Conservation (phyloP, 1,140 invertebrate genomes). For the Theocolax elegans region DNA sequence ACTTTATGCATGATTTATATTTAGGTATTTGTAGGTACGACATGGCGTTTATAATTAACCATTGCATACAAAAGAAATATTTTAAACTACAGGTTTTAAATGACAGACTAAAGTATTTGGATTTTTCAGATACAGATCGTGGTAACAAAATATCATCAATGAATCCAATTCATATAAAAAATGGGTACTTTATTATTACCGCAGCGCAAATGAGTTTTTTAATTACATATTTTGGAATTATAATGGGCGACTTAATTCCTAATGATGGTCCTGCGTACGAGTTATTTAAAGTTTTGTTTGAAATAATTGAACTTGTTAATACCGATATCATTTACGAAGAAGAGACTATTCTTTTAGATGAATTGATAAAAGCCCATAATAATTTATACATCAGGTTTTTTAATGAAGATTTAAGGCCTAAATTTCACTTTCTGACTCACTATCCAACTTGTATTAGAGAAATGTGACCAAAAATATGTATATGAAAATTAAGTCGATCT, state of each 20-base stretch:
- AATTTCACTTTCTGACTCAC: neutral
- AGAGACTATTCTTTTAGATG: neutral
- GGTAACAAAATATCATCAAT: slow-evolving; percentile 38
- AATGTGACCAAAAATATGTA: neutral
- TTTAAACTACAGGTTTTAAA: slow-evolving; percentile 38
- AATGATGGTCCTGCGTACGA: slow-evolving; percentile 40
- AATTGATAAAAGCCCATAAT: neutral
- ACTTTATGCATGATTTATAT: no score
- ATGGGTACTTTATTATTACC: slow-evolving; percentile 37
- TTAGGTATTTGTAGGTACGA: no score
- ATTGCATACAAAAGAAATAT: slow-evolving; percentile 24
- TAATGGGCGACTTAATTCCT: slow-evolving; percentile 1
- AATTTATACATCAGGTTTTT: neutral
- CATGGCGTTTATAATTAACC: slow-evolving; percentile 21
- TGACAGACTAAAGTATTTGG: slow-evolving; percentile 43
- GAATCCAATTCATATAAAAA: slow-evolving; percentile 13
- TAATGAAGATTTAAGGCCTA: neutral
- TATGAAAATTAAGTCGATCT: no score
- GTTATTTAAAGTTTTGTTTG: slow-evolving; percentile 14
- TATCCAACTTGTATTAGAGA: neutral
- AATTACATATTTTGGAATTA: slow-evolving; percentile 45
- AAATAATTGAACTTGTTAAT: neutral
- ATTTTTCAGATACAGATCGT: slow-evolving; percentile 21
- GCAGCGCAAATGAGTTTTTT: slow-evolving; percentile 45
- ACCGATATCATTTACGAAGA: neutral